A percentile compares a stretch with the other conserved stretches of the same genome.
Evolutionary conservation across 2,113 vertebrate species (phyloP).

Genomic region (Cryptotis parvus): DNA sequence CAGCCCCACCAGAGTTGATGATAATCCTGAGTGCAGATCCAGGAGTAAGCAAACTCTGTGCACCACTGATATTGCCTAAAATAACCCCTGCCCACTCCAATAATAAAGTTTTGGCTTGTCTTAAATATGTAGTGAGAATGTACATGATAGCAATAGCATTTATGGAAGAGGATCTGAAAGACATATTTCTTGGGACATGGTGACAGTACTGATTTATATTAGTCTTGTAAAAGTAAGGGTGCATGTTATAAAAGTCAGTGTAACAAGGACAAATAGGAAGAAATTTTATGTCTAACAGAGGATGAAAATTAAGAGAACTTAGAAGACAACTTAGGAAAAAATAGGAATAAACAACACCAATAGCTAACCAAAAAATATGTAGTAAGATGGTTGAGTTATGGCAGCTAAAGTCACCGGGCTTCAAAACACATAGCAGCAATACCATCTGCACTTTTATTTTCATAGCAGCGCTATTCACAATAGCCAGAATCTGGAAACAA

Average conservation of each 20-base stretch:
- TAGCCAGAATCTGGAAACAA: no score
- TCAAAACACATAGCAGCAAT: no score
- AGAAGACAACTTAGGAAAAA: neutral
- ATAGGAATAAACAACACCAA: neutral
- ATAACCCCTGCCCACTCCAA: neutral
- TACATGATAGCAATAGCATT: neutral
- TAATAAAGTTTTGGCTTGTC: neutral
- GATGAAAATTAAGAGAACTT: neutral
- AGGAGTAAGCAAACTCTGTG: no score
- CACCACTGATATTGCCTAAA: no score
- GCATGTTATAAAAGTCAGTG: no score
- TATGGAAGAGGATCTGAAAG: no score
- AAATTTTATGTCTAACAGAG: neutral
- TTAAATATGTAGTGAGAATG: neutral
- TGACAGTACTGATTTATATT: neutral
- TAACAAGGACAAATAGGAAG: neutral
- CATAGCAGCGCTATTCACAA: no score
- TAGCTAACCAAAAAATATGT: neutral
- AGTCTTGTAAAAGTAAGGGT: neutral
- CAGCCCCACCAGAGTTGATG: no score
- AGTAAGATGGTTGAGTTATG: neutral
- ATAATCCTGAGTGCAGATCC: no score
- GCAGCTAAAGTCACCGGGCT: no score
- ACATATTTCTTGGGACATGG: neutral
- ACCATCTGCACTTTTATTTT: no score